These are phyloP conservation scores for Paracentrotus lividus DNA, from an alignment of 53 echinoderm and acorn worm species.

Conservation along the genomic window DNA sequence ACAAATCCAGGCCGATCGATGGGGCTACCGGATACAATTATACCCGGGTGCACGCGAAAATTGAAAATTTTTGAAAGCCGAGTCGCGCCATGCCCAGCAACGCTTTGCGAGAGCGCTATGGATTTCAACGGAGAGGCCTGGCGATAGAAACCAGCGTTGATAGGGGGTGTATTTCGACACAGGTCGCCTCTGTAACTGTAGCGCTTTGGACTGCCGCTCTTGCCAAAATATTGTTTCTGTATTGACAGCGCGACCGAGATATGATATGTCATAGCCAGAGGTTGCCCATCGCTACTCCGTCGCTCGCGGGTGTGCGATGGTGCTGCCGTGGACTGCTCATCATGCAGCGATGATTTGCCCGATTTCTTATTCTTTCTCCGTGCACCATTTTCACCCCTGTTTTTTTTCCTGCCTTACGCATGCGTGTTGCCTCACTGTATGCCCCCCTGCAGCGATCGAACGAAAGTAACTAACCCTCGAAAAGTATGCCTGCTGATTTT, in stretches of 20 bases:
- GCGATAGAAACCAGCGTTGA: constrained; percentile 58
- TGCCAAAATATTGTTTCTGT: constrained; percentile 72
- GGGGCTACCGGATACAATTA: constrained; percentile 71
- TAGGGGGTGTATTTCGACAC: constrained; percentile 73
- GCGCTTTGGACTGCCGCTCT: constrained; percentile 68
- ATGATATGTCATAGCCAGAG: constrained; percentile 54
- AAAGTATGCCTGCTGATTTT: constrained; percentile 64
- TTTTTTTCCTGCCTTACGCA: constrained; percentile 25
- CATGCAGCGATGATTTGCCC: constrained; percentile 39
- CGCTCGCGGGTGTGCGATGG: constrained; percentile 51
- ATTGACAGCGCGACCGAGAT: constrained; percentile 68
- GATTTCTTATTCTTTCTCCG: constrained; percentile 32
- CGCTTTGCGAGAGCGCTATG: constrained; percentile 59
- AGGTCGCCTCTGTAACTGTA: constrained; percentile 70
- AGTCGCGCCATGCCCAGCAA: constrained; percentile 65
- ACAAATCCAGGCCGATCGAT: constrained; percentile 71
- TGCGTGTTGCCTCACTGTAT: constrained; percentile 40
- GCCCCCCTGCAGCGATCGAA: constrained; percentile 66
- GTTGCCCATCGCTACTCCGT: constrained; percentile 53
- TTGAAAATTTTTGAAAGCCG: constrained; percentile 72
- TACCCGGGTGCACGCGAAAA: constrained; percentile 67
- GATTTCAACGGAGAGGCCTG: constrained; percentile 57
- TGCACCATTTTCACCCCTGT: neutral
- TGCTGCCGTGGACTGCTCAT: neutral
- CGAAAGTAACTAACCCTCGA: constrained; percentile 45